Evolutionary conservation across 2,113 vertebrate genomes (phyloP), one percentile per base, ranked within the genome.

Genomic region (Calidris pygmaea): DNA sequence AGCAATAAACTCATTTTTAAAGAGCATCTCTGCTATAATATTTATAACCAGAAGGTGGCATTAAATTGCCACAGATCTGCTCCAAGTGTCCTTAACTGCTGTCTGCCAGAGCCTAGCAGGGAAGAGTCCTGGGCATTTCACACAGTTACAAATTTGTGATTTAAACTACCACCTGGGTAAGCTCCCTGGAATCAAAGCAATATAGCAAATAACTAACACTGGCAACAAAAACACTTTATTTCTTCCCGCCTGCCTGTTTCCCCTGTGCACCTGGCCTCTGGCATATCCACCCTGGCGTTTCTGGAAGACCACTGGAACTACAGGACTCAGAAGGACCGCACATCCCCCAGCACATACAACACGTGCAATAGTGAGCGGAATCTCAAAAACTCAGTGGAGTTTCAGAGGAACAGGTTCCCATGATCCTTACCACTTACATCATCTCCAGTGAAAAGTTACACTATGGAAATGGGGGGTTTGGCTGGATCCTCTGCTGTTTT

Each of bases 11-110:
- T 7, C 14, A 17, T 34, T 74, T 72, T 50, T 12, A 16, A 14
- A 23, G 12, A 45, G 32, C 37, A 56, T 8, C 22, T 79, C 67
- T 67, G 78, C 60, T 85, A 16, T 85, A 96, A 47, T 8, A 68
- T 22, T 19, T 70, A 10, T 4, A 39, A 53, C 77, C 97, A 96
- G 94, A 50, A 97, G 97, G 78, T 97, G 97, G 95, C 95, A 94
- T 12, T 71, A 50, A 58, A 86, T 16, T 17, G 76, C 85, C 80
- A 91, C 87, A 87, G 56, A 96, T 90, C 43, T 8, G 53, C 43
- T 70, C 29, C 41, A 34, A 14, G 15, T 0, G 29, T 4, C 70
- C 34, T 9, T 9, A 27, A 35, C 17, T 6, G 52, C 79, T 56
- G 73, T 50, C 32, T 43, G 29, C 17, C 29, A 21, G 19, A 66